These are phyloP conservation scores for Bradysia coprophila DNA, from an alignment of 1,140 invertebrate genomes.

Conservation along the genomic window DNA sequence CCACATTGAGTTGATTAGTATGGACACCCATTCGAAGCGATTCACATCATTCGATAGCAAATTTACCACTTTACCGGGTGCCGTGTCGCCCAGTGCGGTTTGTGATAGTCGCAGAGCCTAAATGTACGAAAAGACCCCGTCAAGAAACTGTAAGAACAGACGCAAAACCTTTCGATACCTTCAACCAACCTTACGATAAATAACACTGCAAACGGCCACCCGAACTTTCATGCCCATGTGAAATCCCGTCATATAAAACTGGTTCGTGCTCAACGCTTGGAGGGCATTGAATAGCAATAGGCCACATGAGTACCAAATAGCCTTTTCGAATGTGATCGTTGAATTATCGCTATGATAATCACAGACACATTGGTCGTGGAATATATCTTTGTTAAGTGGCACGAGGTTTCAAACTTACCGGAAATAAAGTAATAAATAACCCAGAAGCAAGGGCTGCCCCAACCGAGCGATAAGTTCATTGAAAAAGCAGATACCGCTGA, in stretches of 20 bases:
- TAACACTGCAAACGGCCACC: slow-evolving; percentile 36
- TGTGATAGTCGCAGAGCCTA: slow-evolving; percentile 31
- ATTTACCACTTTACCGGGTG: slow-evolving; percentile 68
- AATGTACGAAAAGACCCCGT: too few relatives aligned
- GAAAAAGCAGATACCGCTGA: not conserved
- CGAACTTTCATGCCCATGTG: slow-evolving; percentile 37
- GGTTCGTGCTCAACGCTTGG: slow-evolving; percentile 33
- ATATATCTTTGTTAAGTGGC: not conserved
- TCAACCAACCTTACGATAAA: slow-evolving; percentile 42
- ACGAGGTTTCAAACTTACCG: slow-evolving; percentile 5
- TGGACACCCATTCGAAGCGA: slow-evolving; percentile 20
- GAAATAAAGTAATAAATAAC: slow-evolving; percentile 1
- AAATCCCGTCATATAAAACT: slow-evolving; percentile 33
- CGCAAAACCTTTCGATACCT: slow-evolving; percentile 40
- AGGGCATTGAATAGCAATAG: slow-evolving; percentile 31
- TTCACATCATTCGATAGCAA: too few relatives aligned
- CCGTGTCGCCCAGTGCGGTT: slow-evolving; percentile 48
- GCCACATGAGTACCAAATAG: slow-evolving; percentile 33
- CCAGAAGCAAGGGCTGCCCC: not conserved
- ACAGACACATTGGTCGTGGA: slow-evolving; percentile 20
- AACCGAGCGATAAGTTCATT: slow-evolving; percentile 2
- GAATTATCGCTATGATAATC: slow-evolving; percentile 6
- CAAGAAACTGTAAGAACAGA: slow-evolving; percentile 41
- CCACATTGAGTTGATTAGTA: slow-evolving; percentile 26
- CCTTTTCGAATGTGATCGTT: slow-evolving; percentile 21